phyloP scores from a whole-genome alignment of 2,113 vertebrate genomes.

The Sphaerodactylus townsendi region DNA sequence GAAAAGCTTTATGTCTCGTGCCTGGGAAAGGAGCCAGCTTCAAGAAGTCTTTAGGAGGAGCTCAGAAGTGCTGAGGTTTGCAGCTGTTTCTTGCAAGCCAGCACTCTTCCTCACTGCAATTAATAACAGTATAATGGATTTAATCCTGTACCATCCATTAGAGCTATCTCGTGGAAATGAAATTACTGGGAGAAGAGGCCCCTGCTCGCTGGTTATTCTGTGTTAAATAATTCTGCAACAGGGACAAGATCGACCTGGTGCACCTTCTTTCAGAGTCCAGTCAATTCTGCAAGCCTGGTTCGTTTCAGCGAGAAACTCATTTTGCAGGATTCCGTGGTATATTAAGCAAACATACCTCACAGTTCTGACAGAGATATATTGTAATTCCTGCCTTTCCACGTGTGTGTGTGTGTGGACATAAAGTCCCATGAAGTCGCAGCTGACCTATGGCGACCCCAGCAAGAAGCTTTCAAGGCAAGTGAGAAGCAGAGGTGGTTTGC shows the following conservation, averaged over 20 bases:
- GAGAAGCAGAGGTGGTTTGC: too few species aligned
- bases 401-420: too few species aligned
- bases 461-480: too few species aligned
- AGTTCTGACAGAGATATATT: not conserved
- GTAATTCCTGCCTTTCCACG: not conserved
- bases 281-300: not conserved
- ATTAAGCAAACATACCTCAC: not conserved
- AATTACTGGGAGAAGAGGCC: slow-evolving; percentile 50
- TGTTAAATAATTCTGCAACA: slow-evolving; percentile 20
- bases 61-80: slow-evolving; percentile 69
- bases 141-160: slow-evolving; percentile 58
- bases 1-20: slow-evolving; percentile 42
- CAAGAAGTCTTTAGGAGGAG: slow-evolving; percentile 54
- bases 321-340: not conserved
- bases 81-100: slow-evolving; percentile 68
- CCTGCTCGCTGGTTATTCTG: slow-evolving; percentile 30
- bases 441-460: too few species aligned
- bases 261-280: slow-evolving; percentile 18
- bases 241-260: slow-evolving; percentile 9
- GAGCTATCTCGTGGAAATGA: slow-evolving; percentile 53
- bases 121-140: slow-evolving; percentile 69
- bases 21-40: slow-evolving; percentile 57
- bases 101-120: slow-evolving; percentile 58
- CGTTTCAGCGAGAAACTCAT: slow-evolving; percentile 14
- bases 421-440: too few species aligned